Percentiles rank a stretch among this genome's conserved stretches.
These are phyloP conservation scores for Leptopilina boulardi DNA, from an alignment of 1,140 invertebrate genomes.

Conservation along the genomic window DNA sequence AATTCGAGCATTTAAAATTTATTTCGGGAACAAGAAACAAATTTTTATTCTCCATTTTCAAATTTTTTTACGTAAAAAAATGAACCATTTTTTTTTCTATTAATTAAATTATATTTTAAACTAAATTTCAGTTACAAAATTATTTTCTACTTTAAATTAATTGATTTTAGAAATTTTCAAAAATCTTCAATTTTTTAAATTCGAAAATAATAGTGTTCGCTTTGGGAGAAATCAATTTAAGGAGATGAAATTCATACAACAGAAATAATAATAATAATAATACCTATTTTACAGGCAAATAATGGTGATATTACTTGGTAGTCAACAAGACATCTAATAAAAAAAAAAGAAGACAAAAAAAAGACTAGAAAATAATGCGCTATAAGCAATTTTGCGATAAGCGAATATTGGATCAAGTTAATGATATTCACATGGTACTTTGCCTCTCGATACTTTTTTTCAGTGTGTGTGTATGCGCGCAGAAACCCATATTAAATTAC, in stretches of 20 bases:
- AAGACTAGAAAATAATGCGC: background rate
- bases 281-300: background rate
- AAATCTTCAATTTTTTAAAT: too few relatives aligned
- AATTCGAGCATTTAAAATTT: background rate
- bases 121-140: too few relatives aligned
- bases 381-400: background rate
- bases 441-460: background rate
- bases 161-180: too few relatives aligned
- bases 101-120: too few relatives aligned
- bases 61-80: too few relatives aligned
- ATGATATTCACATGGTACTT: constrained; percentile 1
- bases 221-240: too few relatives aligned
- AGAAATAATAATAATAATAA: background rate
- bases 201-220: too few relatives aligned
- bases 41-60: background rate
- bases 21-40: background rate
- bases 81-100: too few relatives aligned
- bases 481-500: constrained; percentile 18
- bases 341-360: background rate
- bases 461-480: too few relatives aligned
- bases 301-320: too few relatives aligned
- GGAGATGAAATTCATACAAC: too few relatives aligned
- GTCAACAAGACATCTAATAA: background rate
- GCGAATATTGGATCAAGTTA: background rate
- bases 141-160: too few relatives aligned